phyloP scores from a whole-genome alignment of 92 coral and sea anemone genomes.

The Zoanthus gigantus region DNA sequence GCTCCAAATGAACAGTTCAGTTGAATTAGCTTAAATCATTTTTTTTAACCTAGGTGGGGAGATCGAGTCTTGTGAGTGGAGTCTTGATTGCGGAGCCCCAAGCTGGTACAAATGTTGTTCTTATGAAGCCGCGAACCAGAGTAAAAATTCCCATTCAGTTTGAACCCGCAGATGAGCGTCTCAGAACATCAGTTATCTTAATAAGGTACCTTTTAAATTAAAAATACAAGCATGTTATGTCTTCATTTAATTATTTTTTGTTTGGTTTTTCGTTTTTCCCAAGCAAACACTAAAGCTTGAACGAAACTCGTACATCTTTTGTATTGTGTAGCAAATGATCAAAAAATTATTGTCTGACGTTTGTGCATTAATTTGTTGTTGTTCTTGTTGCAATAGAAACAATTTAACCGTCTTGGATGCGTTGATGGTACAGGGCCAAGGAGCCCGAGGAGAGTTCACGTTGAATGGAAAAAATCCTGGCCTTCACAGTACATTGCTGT shows the following conservation, averaged over 20 bases:
- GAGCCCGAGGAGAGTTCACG: constrained; percentile 93
- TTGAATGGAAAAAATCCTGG: constrained; percentile 94
- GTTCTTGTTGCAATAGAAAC: constrained; percentile 62
- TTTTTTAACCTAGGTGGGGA: constrained; percentile 42
- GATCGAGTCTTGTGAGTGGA: constrained; percentile 59
- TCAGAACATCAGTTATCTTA: constrained; percentile 80
- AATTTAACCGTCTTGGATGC: constrained; percentile 94
- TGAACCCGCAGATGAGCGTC: constrained; percentile 87
- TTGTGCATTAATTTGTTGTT: not conserved
- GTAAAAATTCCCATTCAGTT: constrained; percentile 84
- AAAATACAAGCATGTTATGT: not conserved
- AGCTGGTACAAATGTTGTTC: constrained; percentile 69
- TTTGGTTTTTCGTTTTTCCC: no score
- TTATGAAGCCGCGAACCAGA: constrained; percentile 88
- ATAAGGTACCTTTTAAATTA: constrained; percentile 62
- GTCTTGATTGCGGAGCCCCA: constrained; percentile 72
- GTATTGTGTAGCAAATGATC: not conserved
- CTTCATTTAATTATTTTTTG: no score
- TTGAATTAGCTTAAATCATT: not conserved
- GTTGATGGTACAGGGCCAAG: constrained; percentile 92
- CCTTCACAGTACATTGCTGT: constrained; percentile 83
- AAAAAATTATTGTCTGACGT: not conserved
- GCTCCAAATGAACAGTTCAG: no score
- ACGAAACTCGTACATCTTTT: not conserved
- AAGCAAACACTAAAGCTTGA: not conserved